Percentiles rank a stretch among this genome's conserved stretches.
Evolutionary conservation across 2,113 vertebrate genomes (phyloP).

Genomic region (Cryptoleucopteryx plumbea): DNA sequence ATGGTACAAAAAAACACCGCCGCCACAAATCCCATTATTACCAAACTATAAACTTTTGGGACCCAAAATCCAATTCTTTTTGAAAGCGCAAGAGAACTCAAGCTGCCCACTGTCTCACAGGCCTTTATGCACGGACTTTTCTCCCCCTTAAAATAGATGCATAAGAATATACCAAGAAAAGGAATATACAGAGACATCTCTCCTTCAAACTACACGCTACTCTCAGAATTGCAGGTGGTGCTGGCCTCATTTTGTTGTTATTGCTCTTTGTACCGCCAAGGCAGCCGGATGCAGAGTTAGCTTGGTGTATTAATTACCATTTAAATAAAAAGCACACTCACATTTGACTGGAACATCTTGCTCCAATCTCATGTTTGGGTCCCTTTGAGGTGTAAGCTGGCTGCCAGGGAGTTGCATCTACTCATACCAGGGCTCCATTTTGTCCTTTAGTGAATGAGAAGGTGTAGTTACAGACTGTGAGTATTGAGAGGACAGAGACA

Average conservation of each 20-base stretch:
- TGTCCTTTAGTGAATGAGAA: neutral
- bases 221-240: neutral
- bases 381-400: neutral
- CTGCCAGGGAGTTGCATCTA: neutral
- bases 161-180: neutral
- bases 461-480: neutral
- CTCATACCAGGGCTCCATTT: neutral
- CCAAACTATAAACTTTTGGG: neutral
- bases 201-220: neutral
- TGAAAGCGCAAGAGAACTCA: fast-evolving
- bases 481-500: neutral
- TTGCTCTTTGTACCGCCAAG: neutral
- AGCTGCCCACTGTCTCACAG: neutral
- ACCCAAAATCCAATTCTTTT: neutral
- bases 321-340: neutral
- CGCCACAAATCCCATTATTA: neutral
- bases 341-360: neutral
- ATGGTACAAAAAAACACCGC: fast-evolving
- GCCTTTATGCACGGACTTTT: neutral
- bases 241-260: neutral
- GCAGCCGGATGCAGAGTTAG: neutral
- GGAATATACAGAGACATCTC: fast-evolving
- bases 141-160: neutral
- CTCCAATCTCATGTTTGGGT: neutral
- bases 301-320: neutral